Evolutionary conservation across 2,113 vertebrate species (phyloP), one percentile per base, ranked within the genome.

Genomic region (Psittacara wagleri): DNA sequence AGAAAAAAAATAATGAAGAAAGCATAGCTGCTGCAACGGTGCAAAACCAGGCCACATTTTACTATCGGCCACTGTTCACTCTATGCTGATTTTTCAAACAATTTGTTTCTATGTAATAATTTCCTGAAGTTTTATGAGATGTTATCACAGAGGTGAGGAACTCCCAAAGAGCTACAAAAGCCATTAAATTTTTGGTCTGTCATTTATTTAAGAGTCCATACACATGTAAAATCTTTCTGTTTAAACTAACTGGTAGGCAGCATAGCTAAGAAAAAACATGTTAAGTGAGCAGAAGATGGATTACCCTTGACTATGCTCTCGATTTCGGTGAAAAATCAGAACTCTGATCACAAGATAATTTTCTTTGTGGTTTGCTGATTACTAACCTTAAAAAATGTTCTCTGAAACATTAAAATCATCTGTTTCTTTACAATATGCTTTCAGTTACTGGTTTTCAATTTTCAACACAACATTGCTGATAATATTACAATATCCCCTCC

Each of bases 321-420:
- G 4, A 54, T 82, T 79, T 74, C 46, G 31, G 64, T 89, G 85
- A 97, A 97, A 97, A 96, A 90, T 72, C 92, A 96, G 92, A 95
- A 93, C 82, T 69, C 90, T 90, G 88, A 90, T 90, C 91, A 92
- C 44, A 97, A 81, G 67, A 77, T 67, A 83, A 94, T 92, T 96
- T 86, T 96, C 81, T 92, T 94, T 96, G 89, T 90, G 92, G 92
- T 94, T 97, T 95, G 66, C 41, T 96, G 87, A 97, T 95, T 96
- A 90, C 73, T 92, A 95, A 94, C 87, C 94, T 91, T 95, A 95
- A 94, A 94, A 96, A 96, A 93, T 35, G 31, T 69, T 94, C 84
- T 79, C 82, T 0, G 1, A 68, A 52, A 79, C 68, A 92, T 95
- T 96, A 90, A 88, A 91, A 96, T 94, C 48, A 91, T 83, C 83